These are phyloP conservation scores for Patella pellucida DNA, from an alignment of 2,888 invertebrate species.

Conservation along the genomic window DNA sequence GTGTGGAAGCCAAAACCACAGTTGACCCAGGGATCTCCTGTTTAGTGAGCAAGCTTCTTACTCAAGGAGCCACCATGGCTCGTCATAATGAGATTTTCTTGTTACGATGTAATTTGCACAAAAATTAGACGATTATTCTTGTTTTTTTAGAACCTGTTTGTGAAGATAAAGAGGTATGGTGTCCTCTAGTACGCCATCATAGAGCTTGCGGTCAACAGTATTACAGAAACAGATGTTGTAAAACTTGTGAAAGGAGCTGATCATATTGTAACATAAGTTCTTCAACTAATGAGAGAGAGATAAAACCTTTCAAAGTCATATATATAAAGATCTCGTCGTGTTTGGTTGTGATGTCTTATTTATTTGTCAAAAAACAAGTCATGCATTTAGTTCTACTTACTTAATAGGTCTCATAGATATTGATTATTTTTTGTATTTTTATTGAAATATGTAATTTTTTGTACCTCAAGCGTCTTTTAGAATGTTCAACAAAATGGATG, in stretches of 20 bases:
- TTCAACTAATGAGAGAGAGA: constrained; percentile 9
- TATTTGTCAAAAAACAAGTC: background rate
- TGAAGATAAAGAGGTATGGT: constrained; percentile 51
- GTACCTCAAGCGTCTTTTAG: too few species aligned
- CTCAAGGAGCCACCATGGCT: too few species aligned
- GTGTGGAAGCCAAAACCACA: too few species aligned
- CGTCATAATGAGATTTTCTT: too few species aligned
- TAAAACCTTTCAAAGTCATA: background rate
- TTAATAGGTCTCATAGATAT: too few species aligned
- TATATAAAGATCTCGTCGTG: constrained; percentile 2
- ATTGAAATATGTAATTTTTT: too few species aligned
- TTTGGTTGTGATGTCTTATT: constrained; percentile 9
- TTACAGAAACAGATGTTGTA: constrained; percentile 53
- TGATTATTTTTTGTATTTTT: too few species aligned
- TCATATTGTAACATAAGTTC: background rate
- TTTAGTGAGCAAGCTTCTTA: too few species aligned
- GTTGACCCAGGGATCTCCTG: too few species aligned
- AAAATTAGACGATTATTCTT: background rate
- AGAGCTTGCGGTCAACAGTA: constrained; percentile 49
- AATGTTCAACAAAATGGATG: too few species aligned
- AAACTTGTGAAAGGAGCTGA: constrained; percentile 39
- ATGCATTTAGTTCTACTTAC: too few species aligned
- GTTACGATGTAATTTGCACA: background rate
- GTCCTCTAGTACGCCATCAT: constrained; percentile 48
- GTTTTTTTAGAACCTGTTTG: constrained; percentile 33